Base-by-base conservation (phyloP, 2,797 vertebrate species). In the Chelonia mydas region DNA sequence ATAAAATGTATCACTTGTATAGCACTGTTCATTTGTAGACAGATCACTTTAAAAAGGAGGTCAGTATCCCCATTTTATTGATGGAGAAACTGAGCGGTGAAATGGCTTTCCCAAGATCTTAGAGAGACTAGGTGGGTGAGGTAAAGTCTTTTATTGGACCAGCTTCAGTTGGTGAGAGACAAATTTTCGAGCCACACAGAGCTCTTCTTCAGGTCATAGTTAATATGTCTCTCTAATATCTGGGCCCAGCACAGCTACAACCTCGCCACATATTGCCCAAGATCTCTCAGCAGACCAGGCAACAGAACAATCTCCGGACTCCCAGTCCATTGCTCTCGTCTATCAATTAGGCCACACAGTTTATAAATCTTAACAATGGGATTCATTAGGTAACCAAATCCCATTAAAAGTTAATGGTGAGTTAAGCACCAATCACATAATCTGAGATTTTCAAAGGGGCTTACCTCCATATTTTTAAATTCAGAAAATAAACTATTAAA, bases 401-500 rank as follows among this genome's bases (percentile, higher is more conserved):
- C 25, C 27, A 76, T 27, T 76, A 23, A 76, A 13, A 45, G 91
- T 83, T 54, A 78, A 59, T 47, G 65, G 53, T n/a, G 51, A 85
- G 51, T 37, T 13, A 81, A 55, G 88, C 49, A 17, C 72, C 84
- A 87, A 86, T 89, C 50, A n/a, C 82, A 13, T 7, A 41, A 6
- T 27, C 61, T 33, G 5, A 79, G 82, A 21, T 79, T 94, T 93
- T 87, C 81, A 91, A 37, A 17, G 13, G 1, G 55, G 84, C 54
- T 86, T 57, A 55, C 51, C 47, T 74, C 25, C 89, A 6, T 47
- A 19, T 47, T 78, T 19, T 7, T 50, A 17, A 41, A 84, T 84
- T 86, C 89, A 83, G 80, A 61, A 94, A 91, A 45, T 37, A 68
- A 92, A 82, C 13, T 65, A 10, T 37, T 59, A 79, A 65, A 81